phyloP scores from a whole-genome alignment of 2,113 vertebrate genomes.

The Syngnathus scovelli region DNA sequence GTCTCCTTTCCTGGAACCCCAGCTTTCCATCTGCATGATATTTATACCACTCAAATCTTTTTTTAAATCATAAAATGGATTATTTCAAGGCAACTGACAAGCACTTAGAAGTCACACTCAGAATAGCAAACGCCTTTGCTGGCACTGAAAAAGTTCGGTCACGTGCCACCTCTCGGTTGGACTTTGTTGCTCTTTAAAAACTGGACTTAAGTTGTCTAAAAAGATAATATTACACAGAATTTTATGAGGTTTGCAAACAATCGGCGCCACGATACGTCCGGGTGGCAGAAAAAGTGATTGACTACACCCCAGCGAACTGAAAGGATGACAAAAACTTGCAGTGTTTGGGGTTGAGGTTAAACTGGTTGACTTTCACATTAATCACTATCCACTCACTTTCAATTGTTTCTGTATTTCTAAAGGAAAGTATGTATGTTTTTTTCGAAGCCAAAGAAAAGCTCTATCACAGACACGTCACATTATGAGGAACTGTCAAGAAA shows the following conservation, averaged over 20 bases:
- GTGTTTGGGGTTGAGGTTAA: too few relatives aligned
- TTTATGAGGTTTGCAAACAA: neutral
- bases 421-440: constrained; percentile 3
- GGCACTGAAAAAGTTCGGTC: neutral
- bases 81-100: constrained; percentile 22
- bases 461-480: constrained; percentile 32
- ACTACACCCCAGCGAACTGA: neutral
- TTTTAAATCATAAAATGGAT: constrained; percentile 27
- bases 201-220: neutral
- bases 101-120: constrained; percentile 20
- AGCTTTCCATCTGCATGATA: constrained; percentile 6
- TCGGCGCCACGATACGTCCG: neutral
- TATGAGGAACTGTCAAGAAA: constrained; percentile 39
- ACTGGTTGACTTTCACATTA: too few relatives aligned
- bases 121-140: constrained; percentile 47
- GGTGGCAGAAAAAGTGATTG: too few relatives aligned
- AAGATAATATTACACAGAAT: neutral
- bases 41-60: constrained; percentile 16
- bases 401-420: neutral
- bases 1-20: constrained; percentile 2
- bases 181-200: constrained; percentile 9
- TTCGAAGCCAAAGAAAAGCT: constrained; percentile 17
- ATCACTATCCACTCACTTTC: too few relatives aligned
- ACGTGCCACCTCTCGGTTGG: constrained; percentile 31
- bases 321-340: too few relatives aligned